These are phyloP conservation scores for Agraylea sexmaculata DNA, from an alignment of 1,140 invertebrate genomes.

Conservation along the genomic window DNA sequence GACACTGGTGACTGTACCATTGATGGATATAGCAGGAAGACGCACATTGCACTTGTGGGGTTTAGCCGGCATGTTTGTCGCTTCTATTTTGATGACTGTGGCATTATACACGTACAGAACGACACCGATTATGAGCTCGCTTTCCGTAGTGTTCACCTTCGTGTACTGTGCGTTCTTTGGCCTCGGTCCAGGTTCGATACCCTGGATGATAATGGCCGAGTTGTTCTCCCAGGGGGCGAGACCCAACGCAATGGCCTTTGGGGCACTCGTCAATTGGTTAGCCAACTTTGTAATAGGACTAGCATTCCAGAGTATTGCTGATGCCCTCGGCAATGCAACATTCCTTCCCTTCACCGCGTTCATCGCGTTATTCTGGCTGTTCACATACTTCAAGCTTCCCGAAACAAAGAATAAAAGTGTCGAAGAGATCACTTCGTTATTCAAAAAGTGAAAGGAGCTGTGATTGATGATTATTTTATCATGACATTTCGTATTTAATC, in stretches of 20 bases:
- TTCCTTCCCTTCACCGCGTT: conserved; percentile 92
- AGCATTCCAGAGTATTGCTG: conserved; percentile 71
- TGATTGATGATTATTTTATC: too few relatives aligned
- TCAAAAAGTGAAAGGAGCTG: conserved; percentile 43
- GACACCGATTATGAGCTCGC: conserved; percentile 43
- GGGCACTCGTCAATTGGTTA: conserved; percentile 90
- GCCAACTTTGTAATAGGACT: conserved; percentile 90
- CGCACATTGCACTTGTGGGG: conserved; percentile 79
- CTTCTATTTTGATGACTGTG: conserved; percentile 86
- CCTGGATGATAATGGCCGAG: conserved; percentile 95
- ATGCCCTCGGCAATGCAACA: conserved; percentile 76
- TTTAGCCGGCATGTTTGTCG: conserved; percentile 83
- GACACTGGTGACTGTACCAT: conserved; percentile 83
- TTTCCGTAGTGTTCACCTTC: conserved; percentile 79
- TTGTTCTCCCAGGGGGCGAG: conserved; percentile 88
- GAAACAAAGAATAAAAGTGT: conserved; percentile 98
- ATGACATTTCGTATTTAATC: background rate
- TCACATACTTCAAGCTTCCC: conserved; percentile 93
- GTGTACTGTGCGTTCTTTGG: conserved; percentile 89
- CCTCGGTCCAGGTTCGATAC: conserved; percentile 85
- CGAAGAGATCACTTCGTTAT: conserved; percentile 87
- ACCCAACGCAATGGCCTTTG: conserved; percentile 88
- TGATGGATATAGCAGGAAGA: conserved; percentile 84
- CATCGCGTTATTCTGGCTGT: conserved; percentile 87
- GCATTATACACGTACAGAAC: conserved; percentile 45